Evolutionary conservation across 2,113 vertebrate species (phyloP).

Genomic region (Istiophorus platypterus): DNA sequence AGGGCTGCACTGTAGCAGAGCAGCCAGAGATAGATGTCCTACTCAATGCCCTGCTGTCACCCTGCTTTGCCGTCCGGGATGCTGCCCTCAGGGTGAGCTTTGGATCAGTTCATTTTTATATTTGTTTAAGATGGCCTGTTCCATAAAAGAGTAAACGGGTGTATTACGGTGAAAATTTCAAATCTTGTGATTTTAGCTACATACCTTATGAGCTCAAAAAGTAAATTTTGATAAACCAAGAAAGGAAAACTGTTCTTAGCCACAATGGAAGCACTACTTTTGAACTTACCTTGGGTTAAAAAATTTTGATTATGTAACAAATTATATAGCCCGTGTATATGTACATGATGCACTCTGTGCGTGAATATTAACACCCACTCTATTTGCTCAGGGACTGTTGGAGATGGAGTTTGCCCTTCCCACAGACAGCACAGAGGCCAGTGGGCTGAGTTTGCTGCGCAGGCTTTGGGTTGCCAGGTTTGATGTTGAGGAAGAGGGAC

Average conservation of each 20-base stretch:
- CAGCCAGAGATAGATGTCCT: conserved; percentile 94
- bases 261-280: not conserved
- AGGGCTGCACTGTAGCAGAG: conserved; percentile 93
- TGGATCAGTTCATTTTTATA: conserved; percentile 31
- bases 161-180: not conserved
- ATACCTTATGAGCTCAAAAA: not conserved
- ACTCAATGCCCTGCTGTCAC: conserved; percentile 89
- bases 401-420: conserved; percentile 95
- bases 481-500: conserved; percentile 92
- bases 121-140: not conserved
- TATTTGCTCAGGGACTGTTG: conserved; percentile 88
- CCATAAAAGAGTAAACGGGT: not conserved
- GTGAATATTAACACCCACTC: not conserved
- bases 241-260: not conserved
- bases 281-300: not conserved
- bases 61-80: conserved; percentile 94
- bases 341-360: not conserved
- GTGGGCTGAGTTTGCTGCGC: conserved; percentile 90
- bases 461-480: conserved; percentile 96
- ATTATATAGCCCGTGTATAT: not conserved
- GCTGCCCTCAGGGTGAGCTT: conserved; percentile 92
- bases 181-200: not conserved
- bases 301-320: not conserved
- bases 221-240: not conserved
- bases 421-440: conserved; percentile 90